These are phyloP conservation scores for Parasteatoda tepidariorum DNA, from an alignment of 1,140 invertebrate species.

Conservation along the genomic window DNA sequence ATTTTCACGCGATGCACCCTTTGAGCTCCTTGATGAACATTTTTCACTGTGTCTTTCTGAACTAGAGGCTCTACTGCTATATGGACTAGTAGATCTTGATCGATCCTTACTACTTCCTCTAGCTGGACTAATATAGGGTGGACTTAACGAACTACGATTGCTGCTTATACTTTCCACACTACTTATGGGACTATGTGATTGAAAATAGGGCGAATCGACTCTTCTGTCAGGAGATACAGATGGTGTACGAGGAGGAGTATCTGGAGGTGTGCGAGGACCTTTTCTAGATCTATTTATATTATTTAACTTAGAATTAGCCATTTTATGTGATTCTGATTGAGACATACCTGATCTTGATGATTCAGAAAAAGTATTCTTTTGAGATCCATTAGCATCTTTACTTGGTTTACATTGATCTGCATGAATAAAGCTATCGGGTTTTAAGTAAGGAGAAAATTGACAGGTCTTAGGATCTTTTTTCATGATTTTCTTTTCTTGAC, in stretches of 20 bases:
- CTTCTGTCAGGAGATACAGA: slow-evolving; percentile 62
- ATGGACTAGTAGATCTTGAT: slow-evolving; percentile 57
- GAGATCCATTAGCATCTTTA: slow-evolving; percentile 7
- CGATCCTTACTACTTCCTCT: slow-evolving; percentile 46
- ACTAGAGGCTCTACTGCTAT: slow-evolving; percentile 51
- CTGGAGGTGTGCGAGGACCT: slow-evolving; percentile 63
- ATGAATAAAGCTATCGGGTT: slow-evolving; percentile 49
- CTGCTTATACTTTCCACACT: slow-evolving; percentile 58
- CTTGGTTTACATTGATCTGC: slow-evolving; percentile 31
- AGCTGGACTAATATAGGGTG: slow-evolving; percentile 38
- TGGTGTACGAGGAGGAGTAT: slow-evolving; percentile 65
- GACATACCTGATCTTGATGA: slow-evolving; percentile 47
- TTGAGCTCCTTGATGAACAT: slow-evolving; percentile 25
- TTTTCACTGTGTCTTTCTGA: slow-evolving; percentile 25
- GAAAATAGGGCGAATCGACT: slow-evolving; percentile 54
- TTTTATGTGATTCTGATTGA: slow-evolving; percentile 11
- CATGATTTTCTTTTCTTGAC: slow-evolving; percentile 27
- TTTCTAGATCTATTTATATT: slow-evolving; percentile 47
- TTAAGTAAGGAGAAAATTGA: slow-evolving; percentile 39
- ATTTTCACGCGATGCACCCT: slow-evolving; percentile 18
- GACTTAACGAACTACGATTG: slow-evolving; percentile 38
- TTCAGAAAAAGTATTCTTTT: slow-evolving; percentile 40
- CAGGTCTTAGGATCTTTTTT: slow-evolving; percentile 30
- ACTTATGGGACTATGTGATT: slow-evolving; percentile 58
- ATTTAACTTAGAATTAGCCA: slow-evolving; percentile 21